Evolutionary conservation across 2,113 vertebrate species (phyloP).

Genomic region (Pachypanchax playfairii): DNA sequence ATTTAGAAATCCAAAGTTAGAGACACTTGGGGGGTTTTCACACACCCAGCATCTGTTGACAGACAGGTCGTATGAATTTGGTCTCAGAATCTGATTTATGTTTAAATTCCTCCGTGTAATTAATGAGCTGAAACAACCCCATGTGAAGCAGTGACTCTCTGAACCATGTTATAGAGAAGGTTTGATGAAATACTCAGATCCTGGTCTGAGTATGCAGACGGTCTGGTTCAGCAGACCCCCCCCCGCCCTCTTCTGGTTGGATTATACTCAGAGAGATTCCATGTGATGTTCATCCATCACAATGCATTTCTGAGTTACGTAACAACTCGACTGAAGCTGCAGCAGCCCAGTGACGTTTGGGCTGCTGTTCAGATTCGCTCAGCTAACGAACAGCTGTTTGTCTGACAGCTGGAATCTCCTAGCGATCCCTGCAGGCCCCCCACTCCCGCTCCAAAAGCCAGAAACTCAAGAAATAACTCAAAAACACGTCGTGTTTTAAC

Average conservation of each 20-base stretch:
- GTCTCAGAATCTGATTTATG: too few species aligned
- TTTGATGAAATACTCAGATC: too few species aligned
- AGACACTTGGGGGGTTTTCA: too few species aligned
- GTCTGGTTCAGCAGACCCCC: neutral
- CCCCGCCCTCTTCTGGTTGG: neutral
- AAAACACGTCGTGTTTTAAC: neutral
- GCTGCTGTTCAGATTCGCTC: neutral
- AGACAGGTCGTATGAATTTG: too few species aligned
- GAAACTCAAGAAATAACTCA: neutral
- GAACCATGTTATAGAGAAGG: too few species aligned
- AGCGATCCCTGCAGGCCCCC: neutral
- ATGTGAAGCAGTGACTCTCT: too few species aligned
- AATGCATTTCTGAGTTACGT: neutral
- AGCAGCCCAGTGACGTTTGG: neutral
- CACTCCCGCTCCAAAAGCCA: neutral
- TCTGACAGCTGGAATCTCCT: conserved; percentile 15
- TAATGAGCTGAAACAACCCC: too few species aligned
- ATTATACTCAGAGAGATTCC: conserved; percentile 6
- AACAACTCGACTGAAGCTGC: neutral
- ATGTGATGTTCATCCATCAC: neutral
- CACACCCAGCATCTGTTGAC: too few species aligned
- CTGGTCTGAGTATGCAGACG: neutral
- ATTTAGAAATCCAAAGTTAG: too few species aligned
- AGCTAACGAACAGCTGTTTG: conserved; percentile 23
- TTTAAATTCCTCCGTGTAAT: too few species aligned